Percentiles rank a stretch among this genome's conserved stretches.
Conservation (phyloP, 2,888 invertebrate species). For the Drosophila anceps region DNA sequence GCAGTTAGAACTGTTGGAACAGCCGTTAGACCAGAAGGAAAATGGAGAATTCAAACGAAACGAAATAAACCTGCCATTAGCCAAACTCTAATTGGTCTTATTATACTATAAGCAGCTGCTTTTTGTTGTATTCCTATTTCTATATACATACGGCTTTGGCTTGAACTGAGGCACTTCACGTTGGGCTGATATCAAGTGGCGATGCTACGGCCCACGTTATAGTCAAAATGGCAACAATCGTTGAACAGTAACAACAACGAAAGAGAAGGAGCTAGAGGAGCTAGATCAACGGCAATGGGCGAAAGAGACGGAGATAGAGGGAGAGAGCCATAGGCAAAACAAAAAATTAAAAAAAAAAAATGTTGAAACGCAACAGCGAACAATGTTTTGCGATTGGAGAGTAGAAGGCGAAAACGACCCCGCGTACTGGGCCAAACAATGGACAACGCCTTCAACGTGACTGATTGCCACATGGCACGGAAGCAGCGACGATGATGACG, state of each 20-base stretch:
- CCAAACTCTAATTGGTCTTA: conserved; percentile 58
- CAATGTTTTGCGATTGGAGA: conserved; percentile 79
- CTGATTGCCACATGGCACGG: conserved; percentile 82
- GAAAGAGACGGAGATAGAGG: conserved; percentile 12
- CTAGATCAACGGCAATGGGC: not conserved
- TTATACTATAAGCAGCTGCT: conserved; percentile 43
- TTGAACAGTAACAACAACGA: conserved; percentile 2
- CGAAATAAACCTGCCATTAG: conserved; percentile 25
- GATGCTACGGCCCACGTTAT: conserved; percentile 6
- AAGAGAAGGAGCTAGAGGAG: conserved; percentile 7
- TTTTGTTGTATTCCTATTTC: conserved; percentile 2
- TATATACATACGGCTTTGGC: conserved; percentile 38
- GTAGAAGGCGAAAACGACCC: conserved; percentile 60
- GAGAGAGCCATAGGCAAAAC: conserved; percentile 24
- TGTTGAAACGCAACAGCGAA: conserved; percentile 51
- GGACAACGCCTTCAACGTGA: conserved; percentile 76
- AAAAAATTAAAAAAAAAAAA: not conserved
- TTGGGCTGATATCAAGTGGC: conserved; percentile 7
- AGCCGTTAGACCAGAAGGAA: conserved; percentile 16
- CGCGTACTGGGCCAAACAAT: conserved; percentile 51
- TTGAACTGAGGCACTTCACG: conserved; percentile 59
- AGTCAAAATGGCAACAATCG: conserved; percentile 74
- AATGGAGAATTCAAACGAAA: conserved; percentile 48
- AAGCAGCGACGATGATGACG: conserved; percentile 46
- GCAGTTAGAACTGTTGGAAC: conserved; percentile 40